These are phyloP conservation scores for Mustelus asterias DNA, from an alignment of 2,113 vertebrate species.

Conservation along the genomic window DNA sequence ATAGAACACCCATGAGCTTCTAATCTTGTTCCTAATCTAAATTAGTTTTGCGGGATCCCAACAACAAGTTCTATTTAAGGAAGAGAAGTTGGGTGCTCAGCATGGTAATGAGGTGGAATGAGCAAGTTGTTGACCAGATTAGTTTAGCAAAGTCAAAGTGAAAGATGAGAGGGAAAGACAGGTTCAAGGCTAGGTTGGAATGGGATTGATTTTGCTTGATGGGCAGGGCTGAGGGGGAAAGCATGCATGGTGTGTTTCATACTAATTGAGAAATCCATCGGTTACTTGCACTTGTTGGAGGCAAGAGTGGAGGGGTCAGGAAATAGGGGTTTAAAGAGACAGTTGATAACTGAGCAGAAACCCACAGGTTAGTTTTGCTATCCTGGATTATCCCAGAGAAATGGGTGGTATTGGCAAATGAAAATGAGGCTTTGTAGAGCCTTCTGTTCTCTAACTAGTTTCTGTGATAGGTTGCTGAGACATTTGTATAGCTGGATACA, in stretches of 20 bases:
- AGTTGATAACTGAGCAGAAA: background rate
- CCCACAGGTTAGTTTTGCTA: background rate
- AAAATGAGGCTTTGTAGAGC: background rate
- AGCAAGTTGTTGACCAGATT: background rate
- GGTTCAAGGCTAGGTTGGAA: background rate
- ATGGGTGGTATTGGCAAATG: background rate
- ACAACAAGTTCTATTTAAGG: background rate
- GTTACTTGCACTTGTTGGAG: background rate
- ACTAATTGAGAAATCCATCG: background rate
- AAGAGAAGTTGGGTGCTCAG: background rate
- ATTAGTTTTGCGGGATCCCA: background rate
- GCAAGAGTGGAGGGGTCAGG: background rate
- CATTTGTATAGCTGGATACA: background rate
- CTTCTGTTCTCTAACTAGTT: background rate
- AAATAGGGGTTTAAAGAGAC: background rate
- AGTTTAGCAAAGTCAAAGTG: background rate
- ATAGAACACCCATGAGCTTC: background rate
- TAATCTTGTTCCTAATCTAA: background rate
- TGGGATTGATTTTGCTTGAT: background rate
- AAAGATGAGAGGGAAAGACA: background rate
- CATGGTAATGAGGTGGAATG: background rate
- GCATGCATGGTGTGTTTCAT: background rate
- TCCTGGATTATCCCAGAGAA: background rate
- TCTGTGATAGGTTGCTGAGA: background rate
- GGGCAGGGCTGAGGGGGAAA: background rate